Conservation (phyloP, 2,113 vertebrate species). For the Pristiophorus japonicus region DNA sequence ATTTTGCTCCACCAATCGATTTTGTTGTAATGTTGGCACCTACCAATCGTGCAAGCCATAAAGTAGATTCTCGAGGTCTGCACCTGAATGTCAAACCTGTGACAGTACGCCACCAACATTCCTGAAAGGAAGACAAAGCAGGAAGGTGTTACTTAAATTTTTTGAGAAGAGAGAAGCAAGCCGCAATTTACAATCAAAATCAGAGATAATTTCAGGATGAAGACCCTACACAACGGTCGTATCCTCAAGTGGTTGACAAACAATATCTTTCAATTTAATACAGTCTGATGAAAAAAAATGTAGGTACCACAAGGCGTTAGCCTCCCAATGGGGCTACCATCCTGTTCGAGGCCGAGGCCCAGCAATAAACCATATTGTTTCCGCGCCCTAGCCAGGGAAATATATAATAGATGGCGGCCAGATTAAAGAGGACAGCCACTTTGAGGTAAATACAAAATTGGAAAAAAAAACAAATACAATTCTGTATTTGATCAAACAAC, state of each 20-base stretch:
- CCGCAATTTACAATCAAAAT: neutral
- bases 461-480: neutral
- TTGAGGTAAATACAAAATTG: neutral
- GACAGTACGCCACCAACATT: constrained; percentile 87
- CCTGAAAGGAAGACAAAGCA: constrained; percentile 54
- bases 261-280: neutral
- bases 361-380: neutral
- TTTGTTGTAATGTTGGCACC: constrained; percentile 41
- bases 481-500: neutral
- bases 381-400: neutral
- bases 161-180: neutral
- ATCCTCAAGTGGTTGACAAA: neutral
- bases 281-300: neutral
- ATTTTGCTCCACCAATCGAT: no score
- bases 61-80: constrained; percentile 88
- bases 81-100: constrained; percentile 88
- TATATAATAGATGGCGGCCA: neutral
- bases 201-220: neutral
- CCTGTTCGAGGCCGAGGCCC: neutral
- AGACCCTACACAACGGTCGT: neutral
- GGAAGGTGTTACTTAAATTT: neutral
- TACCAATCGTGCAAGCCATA: constrained; percentile 85
- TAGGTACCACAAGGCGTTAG: neutral
- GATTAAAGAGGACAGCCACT: neutral
- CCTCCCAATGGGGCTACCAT: neutral